Evolutionary conservation across 2,797 vertebrate genomes (phyloP).

Genomic region (Acridotheres tristis): DNA sequence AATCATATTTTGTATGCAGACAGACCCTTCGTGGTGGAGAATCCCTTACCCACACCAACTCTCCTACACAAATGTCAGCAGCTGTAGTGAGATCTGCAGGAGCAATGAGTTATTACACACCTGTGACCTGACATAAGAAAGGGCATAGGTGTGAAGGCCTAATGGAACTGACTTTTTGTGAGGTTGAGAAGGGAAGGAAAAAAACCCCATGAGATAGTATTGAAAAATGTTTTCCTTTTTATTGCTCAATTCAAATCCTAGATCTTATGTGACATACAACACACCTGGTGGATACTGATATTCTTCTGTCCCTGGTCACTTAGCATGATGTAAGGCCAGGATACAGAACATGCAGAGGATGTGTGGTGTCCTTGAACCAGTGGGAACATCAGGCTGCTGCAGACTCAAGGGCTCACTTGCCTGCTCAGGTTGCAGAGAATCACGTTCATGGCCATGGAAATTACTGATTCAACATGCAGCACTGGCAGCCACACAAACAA

Average conservation of each 20-base stretch:
- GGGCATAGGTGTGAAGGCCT: not conserved
- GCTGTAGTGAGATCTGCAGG: not conserved
- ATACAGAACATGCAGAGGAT: fast-evolving
- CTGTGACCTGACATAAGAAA: not conserved
- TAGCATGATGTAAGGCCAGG: not conserved
- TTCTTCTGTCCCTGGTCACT: not conserved
- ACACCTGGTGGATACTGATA: not conserved
- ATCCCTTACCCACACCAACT: not conserved
- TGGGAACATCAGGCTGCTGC: not conserved
- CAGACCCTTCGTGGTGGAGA: not conserved
- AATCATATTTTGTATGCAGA: slow-evolving; percentile 4
- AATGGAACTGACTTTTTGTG: not conserved
- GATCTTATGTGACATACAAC: not conserved
- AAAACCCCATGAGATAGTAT: fast-evolving
- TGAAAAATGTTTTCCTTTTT: not conserved
- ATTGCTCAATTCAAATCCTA: not conserved
- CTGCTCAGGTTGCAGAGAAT: not conserved
- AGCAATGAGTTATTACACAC: not conserved
- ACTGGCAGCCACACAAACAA: not conserved
- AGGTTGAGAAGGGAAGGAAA: not conserved
- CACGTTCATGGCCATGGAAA: not conserved
- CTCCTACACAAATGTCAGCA: not conserved
- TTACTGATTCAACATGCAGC: not conserved
- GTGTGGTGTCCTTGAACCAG: not conserved
- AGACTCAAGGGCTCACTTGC: not conserved